Conservation (phyloP, 2,113 vertebrate species). For the Pluvianellus socialis region DNA sequence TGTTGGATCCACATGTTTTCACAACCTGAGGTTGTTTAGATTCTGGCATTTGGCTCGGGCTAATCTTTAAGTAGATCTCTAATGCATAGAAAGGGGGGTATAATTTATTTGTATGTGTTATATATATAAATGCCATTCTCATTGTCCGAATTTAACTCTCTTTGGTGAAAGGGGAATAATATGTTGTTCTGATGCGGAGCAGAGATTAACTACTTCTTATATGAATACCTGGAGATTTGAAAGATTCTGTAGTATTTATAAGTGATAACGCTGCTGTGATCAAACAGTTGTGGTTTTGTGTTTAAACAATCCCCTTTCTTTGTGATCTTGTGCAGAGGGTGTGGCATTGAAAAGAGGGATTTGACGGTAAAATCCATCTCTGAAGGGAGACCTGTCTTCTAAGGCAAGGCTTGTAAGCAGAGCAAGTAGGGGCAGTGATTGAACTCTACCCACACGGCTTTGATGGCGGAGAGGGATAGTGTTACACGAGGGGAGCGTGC, state of each 20-base stretch:
- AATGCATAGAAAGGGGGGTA: not conserved
- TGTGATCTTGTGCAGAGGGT: conserved; percentile 50
- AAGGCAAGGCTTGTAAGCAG: conserved; percentile 20
- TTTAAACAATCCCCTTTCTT: conserved; percentile 40
- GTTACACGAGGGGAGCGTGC: not conserved
- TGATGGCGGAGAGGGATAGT: conserved; percentile 21
- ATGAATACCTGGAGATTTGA: not conserved
- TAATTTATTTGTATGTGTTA: not conserved
- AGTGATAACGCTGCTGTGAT: conserved; percentile 46
- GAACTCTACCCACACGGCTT: conserved; percentile 11
- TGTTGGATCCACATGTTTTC: not conserved
- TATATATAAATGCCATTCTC: not conserved
- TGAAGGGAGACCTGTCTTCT: conserved; percentile 13
- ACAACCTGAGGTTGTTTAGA: not conserved
- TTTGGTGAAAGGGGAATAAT: not conserved
- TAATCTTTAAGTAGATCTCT: not conserved
- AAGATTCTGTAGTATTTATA: conserved; percentile 3
- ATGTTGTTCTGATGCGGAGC: not conserved
- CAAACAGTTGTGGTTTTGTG: conserved; percentile 56
- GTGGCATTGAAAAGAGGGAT: conserved; percentile 62
- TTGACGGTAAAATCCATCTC: conserved; percentile 51
- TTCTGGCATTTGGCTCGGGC: not conserved
- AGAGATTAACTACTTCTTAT: not conserved
- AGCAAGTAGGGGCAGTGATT: conserved; percentile 59
- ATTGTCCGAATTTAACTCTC: not conserved